Percentiles rank a stretch among this genome's conserved stretches.
These are phyloP conservation scores for Electrophaes corylata DNA, from an alignment of 2,888 invertebrate genomes.

Conservation along the genomic window DNA sequence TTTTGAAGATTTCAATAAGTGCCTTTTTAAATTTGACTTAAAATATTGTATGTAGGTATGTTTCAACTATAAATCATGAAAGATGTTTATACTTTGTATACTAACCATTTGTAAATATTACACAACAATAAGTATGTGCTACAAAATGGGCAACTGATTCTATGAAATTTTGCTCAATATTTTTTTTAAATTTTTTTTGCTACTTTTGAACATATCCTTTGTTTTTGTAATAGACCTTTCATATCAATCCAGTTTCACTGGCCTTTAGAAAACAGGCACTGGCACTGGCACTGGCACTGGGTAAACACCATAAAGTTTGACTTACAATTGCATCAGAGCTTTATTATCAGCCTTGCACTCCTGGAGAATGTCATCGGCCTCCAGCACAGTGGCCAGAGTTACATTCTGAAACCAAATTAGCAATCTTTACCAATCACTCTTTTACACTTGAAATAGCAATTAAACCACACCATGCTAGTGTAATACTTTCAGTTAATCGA, in stretches of 20 bases:
- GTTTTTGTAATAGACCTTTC: constrained; percentile 8
- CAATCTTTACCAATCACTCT: constrained; percentile 34
- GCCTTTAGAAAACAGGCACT: too few relatives aligned
- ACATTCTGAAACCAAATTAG: constrained; percentile 89
- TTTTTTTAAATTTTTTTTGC: too few relatives aligned
- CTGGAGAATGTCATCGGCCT: constrained; percentile 97
- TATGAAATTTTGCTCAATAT: neutral
- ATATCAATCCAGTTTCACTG: neutral
- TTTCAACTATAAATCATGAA: neutral
- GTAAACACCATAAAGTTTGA: constrained; percentile 45
- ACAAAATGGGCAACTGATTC: neutral
- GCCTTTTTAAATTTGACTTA: too few relatives aligned
- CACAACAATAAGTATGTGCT: neutral
- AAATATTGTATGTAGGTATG: too few relatives aligned
- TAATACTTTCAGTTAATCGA: constrained; percentile 7
- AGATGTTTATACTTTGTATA: neutral
- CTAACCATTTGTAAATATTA: neutral
- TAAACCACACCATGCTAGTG: constrained; percentile 20
- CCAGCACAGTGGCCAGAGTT: constrained; percentile 94
- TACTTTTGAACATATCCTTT: constrained; percentile 5
- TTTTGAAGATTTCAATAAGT: too few relatives aligned
- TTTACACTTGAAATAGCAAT: constrained; percentile 10
- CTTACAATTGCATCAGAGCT: constrained; percentile 96
- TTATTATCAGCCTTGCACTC: constrained; percentile 97
- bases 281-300: neutral